These are phyloP conservation scores for Sebastes dallii DNA, from an alignment of 2,797 vertebrate genomes.

Conservation along the genomic window DNA sequence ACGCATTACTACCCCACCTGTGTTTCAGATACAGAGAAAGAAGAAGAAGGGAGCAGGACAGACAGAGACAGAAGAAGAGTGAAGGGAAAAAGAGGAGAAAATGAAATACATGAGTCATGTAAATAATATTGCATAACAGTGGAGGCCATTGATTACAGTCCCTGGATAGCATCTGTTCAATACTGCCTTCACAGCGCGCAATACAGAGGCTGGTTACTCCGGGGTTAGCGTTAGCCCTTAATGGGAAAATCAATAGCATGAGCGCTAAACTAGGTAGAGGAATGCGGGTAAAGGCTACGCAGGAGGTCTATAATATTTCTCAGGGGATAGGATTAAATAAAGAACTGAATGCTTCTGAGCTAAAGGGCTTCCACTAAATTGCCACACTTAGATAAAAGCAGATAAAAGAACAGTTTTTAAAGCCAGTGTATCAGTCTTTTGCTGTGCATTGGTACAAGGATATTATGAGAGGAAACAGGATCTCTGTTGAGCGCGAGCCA, in stretches of 20 bases:
- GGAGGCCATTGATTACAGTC: conserved; percentile 75
- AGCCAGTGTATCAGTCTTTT: conserved; percentile 52
- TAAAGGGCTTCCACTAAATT: conserved; percentile 79
- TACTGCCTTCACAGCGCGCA: conserved; percentile 73
- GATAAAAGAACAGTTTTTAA: conserved; percentile 65
- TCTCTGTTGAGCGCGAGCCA: conserved; percentile 20
- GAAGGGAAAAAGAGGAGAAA: conserved; percentile 37
- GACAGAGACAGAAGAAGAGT: conserved; percentile 37
- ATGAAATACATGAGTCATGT: conserved; percentile 69
- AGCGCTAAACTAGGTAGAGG: conserved; percentile 99
- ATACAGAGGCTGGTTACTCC: conserved; percentile 77
- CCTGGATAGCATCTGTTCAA: conserved; percentile 77
- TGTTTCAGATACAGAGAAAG: conserved; percentile 55
- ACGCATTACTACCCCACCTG: conserved; percentile 78
- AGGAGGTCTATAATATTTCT: conserved; percentile 94
- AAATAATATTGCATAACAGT: conserved; percentile 78
- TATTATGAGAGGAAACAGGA: conserved; percentile 21
- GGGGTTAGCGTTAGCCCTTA: conserved; percentile 91
- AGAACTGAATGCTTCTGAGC: conserved; percentile 75
- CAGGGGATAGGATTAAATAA: conserved; percentile 89
- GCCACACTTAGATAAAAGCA: conserved; percentile 71
- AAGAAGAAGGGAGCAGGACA: conserved; percentile 27
- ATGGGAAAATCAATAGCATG: conserved; percentile 99
- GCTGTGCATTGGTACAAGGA: conserved; percentile 24
- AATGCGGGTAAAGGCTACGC: conserved; percentile 92